These are phyloP conservation scores for Rhamnusium bicolor DNA, from an alignment of 2,888 invertebrate species.

Conservation along the genomic window DNA sequence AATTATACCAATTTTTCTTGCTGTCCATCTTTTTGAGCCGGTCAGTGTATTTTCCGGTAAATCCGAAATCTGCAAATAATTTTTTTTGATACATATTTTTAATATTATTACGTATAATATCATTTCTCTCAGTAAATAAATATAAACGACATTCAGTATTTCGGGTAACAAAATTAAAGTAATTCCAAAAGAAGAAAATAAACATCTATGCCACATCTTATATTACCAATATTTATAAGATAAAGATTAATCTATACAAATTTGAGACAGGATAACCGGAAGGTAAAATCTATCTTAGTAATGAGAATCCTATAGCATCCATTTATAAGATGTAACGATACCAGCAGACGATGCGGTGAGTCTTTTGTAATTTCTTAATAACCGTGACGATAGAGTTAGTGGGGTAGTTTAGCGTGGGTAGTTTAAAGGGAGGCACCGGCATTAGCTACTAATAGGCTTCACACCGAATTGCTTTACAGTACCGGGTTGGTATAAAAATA, in stretches of 20 bases:
- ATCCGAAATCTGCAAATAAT: too few species aligned
- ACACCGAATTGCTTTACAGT: background rate
- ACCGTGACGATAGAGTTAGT: conserved; percentile 44
- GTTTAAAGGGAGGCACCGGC: conserved; percentile 53
- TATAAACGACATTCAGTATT: too few species aligned
- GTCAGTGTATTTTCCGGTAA: too few species aligned
- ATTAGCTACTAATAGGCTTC: background rate
- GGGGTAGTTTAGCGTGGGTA: conserved; percentile 55
- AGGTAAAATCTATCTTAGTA: background rate
- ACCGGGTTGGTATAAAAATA: background rate
- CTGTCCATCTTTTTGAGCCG: too few species aligned
- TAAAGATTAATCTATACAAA: background rate
- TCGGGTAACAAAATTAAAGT: too few species aligned
- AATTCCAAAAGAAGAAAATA: too few species aligned
- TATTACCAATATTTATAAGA: too few species aligned
- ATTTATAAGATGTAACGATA: background rate
- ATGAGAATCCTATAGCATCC: background rate
- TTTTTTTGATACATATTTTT: too few species aligned
- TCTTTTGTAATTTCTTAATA: conserved; percentile 2
- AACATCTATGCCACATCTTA: too few species aligned
- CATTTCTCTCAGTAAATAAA: too few species aligned
- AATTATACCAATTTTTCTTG: too few species aligned
- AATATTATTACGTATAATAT: too few species aligned
- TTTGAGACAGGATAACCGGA: background rate
- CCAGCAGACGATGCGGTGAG: conserved; percentile 3